These are phyloP conservation scores for Sphaeramia orbicularis DNA, from an alignment of 2,797 vertebrate genomes.

Conservation along the genomic window DNA sequence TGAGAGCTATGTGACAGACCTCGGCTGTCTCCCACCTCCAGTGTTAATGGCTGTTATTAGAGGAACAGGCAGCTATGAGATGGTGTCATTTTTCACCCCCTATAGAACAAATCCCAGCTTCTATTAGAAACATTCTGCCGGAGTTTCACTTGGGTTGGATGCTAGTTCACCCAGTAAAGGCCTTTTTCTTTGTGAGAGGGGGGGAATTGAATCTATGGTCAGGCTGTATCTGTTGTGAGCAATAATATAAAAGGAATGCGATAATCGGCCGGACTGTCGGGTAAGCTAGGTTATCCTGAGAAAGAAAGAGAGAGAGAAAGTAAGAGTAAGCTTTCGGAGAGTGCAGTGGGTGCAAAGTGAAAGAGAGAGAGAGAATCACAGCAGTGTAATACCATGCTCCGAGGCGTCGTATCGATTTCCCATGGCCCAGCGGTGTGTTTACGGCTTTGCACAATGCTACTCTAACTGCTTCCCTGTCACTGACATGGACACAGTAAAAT, in stretches of 20 bases:
- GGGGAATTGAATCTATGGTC: constrained; percentile 46
- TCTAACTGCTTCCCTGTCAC: constrained; percentile 65
- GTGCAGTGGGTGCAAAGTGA: constrained; percentile 41
- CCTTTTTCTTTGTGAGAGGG: constrained; percentile 48
- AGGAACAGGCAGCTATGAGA: constrained; percentile 44
- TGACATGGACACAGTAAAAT: constrained; percentile 58
- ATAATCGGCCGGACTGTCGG: constrained; percentile 49
- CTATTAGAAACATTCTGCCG: constrained; percentile 25
- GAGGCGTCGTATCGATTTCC: constrained; percentile 70
- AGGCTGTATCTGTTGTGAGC: constrained; percentile 16
- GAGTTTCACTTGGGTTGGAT: constrained; percentile 39
- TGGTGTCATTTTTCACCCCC: constrained; percentile 50
- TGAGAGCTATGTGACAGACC: constrained; percentile 16
- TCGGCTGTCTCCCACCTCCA: background rate
- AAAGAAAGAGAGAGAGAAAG: constrained; percentile 37
- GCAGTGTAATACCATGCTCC: constrained; percentile 64
- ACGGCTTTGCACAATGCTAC: constrained; percentile 64
- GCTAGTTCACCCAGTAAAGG: constrained; percentile 36
- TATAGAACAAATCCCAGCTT: constrained; percentile 21
- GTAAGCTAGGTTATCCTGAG: constrained; percentile 48
- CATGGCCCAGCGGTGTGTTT: constrained; percentile 63
- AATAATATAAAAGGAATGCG: constrained; percentile 48
- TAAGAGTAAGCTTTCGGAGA: constrained; percentile 11
- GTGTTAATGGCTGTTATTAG: constrained; percentile 55
- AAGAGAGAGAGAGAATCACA: constrained; percentile 54